Conservation (phyloP, 2,113 vertebrate species). For the Cathartes aura region DNA sequence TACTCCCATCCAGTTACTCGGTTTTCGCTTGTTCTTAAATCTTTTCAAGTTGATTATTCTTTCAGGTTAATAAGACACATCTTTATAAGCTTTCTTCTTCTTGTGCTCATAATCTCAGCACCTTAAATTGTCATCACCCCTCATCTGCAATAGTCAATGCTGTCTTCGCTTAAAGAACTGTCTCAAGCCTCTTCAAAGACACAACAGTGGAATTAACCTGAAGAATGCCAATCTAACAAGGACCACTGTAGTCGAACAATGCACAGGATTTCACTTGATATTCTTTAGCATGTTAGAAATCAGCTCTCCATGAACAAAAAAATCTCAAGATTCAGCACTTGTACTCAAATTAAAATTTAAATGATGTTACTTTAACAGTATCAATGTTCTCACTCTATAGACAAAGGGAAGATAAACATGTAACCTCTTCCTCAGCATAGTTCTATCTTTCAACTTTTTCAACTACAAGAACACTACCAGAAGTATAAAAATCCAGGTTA, state of each 20-base stretch:
- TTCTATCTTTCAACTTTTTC: background rate
- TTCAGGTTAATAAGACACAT: background rate
- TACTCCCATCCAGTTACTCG: background rate
- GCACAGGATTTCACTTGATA: background rate
- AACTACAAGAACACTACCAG: background rate
- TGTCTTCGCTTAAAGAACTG: background rate
- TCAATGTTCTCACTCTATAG: background rate
- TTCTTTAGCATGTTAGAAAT: background rate
- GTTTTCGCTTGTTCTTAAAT: background rate
- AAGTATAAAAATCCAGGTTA: background rate
- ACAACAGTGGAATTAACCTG: background rate
- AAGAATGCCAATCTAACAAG: background rate
- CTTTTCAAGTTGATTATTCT: background rate
- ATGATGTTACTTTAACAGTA: background rate
- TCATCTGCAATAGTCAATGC: background rate
- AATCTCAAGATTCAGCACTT: background rate
- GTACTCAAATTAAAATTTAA: background rate
- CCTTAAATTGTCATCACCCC: background rate
- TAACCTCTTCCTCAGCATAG: background rate
- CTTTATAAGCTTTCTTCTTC: background rate
- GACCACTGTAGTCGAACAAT: rapidly evolving
- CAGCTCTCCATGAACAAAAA: background rate
- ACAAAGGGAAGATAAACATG: background rate
- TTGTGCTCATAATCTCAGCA: background rate
- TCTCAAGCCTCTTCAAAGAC: background rate